Evolutionary conservation across 2,797 vertebrate genomes (phyloP), one percentile per base, ranked within the genome.

Genomic region (Nyctalus aviator): DNA sequence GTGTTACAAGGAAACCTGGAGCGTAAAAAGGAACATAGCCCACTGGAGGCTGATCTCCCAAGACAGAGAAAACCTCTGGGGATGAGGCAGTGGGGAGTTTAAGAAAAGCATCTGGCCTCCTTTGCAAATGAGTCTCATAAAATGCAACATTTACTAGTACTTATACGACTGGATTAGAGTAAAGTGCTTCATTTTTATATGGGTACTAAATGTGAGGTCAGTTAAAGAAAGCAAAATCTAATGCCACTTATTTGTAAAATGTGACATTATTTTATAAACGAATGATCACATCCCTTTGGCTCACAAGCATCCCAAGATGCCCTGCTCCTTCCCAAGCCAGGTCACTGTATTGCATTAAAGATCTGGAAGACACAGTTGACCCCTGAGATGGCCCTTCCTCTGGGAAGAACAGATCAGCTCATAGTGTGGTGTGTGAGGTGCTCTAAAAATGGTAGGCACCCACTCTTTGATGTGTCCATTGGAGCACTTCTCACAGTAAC

Each of bases 1-100:
- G 84, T 89, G 55, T 95, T 92, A 87, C 64, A 82, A 75, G 88
- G 44, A 95, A 87, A 93, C 68, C 94, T 94, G 82, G 18, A 64
- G 88, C 88, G 88, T 72, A 86, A 73, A 92, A 90, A 59, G n/a
- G 48, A 90, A 87, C 17, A 37, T 8, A 11, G 41, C 84, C 95
- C 41, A 81, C 21, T 62, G 30, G 32, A 91, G 81, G 44, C 57
- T 82, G 50, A 21, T 84, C 64, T 89, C 41, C 68, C 32, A 77
- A 64, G 57, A 92, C 30, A 14, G 48, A 90, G 81, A 62, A 91
- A 44, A 64, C 0, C 68, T 71, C 85, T 23, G 30, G 64, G 88
- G 76, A 90, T 37, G 62, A 85, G 20, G 25, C 59, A 0, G 46
- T 44, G 21, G 37, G 15, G 30, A 72, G 55, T 41, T 57, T 57